Evolutionary conservation across 2,113 vertebrate species (phyloP).

Genomic region (Plestiodon gilberti): DNA sequence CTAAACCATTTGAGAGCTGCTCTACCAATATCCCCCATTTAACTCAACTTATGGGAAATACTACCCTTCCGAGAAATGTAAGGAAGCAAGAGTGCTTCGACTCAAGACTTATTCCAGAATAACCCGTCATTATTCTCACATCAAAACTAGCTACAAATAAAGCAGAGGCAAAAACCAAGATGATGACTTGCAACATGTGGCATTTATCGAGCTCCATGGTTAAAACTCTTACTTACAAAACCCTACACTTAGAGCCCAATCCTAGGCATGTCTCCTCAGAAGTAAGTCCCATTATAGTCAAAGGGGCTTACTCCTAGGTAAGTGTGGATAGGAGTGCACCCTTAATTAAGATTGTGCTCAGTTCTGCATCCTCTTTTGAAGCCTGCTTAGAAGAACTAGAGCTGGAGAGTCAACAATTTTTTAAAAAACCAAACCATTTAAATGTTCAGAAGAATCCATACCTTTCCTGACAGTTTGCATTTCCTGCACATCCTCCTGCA

Average conservation of each 20-base stretch:
- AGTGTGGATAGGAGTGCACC: too few relatives aligned
- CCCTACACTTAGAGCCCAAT: too few relatives aligned
- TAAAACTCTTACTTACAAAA: not conserved
- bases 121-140: not conserved
- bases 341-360: not conserved
- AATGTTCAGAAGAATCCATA: conserved; percentile 45
- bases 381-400: rapidly evolving
- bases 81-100: not conserved
- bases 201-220: not conserved
- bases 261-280: too few relatives aligned
- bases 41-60: not conserved
- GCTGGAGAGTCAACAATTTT: rapidly evolving
- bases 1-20: not conserved
- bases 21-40: not conserved
- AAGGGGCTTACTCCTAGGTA: too few relatives aligned
- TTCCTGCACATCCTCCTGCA: conserved; percentile 94
- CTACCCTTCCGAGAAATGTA: not conserved
- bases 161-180: not conserved
- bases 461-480: conserved; percentile 86
- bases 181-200: not conserved
- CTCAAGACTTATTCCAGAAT: not conserved
- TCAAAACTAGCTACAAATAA: not conserved
- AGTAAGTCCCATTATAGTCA: too few relatives aligned
- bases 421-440: not conserved
- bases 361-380: not conserved